Conservation (phyloP, 2,113 vertebrate genomes). For the Melanotaenia duboulayi region DNA sequence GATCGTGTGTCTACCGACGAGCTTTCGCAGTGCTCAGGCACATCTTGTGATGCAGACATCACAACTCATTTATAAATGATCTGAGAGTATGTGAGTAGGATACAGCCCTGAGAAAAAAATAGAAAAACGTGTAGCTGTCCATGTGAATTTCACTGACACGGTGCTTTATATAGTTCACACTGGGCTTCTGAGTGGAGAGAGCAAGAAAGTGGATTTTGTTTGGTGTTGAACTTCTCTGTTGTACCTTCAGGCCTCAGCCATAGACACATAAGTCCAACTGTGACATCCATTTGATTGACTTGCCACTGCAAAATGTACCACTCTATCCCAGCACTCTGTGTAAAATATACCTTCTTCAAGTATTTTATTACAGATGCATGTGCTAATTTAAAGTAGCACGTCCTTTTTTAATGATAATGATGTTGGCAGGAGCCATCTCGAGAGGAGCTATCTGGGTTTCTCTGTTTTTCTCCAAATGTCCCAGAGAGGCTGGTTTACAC, state of each 20-base stretch:
- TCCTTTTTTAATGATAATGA: constrained; percentile 41
- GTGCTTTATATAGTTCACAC: constrained; percentile 70
- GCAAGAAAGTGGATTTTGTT: constrained; percentile 50
- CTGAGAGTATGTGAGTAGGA: constrained; percentile 78
- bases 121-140: constrained; percentile 77
- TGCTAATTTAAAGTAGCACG: neutral
- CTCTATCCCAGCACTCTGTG: constrained; percentile 31
- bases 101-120: constrained; percentile 73
- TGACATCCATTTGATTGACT: constrained; percentile 67
- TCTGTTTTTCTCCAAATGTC: constrained; percentile 47
- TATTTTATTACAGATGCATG: neutral
- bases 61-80: constrained; percentile 85
- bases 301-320: constrained; percentile 59
- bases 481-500: constrained; percentile 28
- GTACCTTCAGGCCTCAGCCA: constrained; percentile 64
- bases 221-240: constrained; percentile 67
- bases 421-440: constrained; percentile 37
- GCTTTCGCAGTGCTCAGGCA: constrained; percentile 55
- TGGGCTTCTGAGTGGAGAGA: constrained; percentile 68
- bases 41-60: constrained; percentile 70
- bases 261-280: constrained; percentile 63
- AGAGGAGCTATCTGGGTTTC: constrained; percentile 20
- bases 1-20: constrained; percentile 53
- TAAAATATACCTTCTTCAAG: constrained; percentile 38
- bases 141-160: constrained; percentile 74